These are phyloP conservation scores for Anoplopoma fimbria DNA, from an alignment of 2,113 vertebrate species.

Conservation along the genomic window DNA sequence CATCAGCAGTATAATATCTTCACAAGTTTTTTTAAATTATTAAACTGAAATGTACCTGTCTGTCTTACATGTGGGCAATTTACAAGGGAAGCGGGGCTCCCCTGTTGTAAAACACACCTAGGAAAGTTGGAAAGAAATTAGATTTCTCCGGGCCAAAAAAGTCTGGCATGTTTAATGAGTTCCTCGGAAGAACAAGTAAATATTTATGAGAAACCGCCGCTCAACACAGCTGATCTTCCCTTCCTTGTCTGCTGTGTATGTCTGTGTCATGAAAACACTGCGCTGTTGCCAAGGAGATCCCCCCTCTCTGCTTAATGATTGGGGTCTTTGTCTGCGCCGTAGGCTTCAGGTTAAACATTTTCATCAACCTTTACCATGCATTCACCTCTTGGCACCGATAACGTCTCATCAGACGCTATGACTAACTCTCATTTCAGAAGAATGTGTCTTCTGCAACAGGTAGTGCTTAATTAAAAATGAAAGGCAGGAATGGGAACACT, in stretches of 20 bases:
- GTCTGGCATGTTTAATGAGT: constrained; percentile 65
- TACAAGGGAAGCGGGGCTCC: constrained; percentile 42
- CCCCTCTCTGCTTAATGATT: constrained; percentile 46
- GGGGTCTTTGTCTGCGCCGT: constrained; percentile 50
- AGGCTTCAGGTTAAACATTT: constrained; percentile 65
- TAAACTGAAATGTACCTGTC: no score
- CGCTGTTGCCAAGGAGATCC: constrained; percentile 58
- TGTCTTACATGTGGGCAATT: no score
- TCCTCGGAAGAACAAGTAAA: constrained; percentile 66
- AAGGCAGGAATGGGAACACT: background rate
- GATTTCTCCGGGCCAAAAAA: constrained; percentile 31
- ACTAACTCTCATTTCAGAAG: constrained; percentile 25
- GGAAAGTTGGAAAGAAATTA: constrained; percentile 62
- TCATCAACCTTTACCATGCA: constrained; percentile 60
- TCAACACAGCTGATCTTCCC: constrained; percentile 24
- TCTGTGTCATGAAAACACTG: constrained; percentile 55
- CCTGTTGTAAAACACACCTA: constrained; percentile 13
- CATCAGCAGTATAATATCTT: background rate
- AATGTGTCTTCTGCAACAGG: background rate
- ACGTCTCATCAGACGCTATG: constrained; percentile 26
- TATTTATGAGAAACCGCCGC: constrained; percentile 61
- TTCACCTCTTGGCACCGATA: constrained; percentile 44
- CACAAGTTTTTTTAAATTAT: no score
- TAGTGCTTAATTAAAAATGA: constrained; percentile 19
- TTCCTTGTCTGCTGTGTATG: constrained; percentile 17